These are phyloP conservation scores for Eutolmus rufibarbis DNA, from an alignment of 2,888 invertebrate genomes.

Conservation along the genomic window DNA sequence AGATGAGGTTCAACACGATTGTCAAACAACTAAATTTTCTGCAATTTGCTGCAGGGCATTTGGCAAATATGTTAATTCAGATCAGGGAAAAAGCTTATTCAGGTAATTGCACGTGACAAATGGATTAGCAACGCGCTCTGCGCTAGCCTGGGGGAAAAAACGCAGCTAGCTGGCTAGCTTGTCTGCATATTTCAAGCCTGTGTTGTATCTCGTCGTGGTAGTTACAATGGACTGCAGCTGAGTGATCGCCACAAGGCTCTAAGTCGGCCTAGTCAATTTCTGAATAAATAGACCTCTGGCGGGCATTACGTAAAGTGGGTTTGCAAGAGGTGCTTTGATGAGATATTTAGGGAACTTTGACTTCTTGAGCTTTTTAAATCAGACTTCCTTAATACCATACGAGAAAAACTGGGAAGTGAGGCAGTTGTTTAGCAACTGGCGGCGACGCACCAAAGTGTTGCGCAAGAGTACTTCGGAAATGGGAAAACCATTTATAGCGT, in stretches of 20 bases:
- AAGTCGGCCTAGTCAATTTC: neutral
- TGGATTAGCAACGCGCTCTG: conserved; percentile 7
- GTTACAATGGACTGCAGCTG: neutral
- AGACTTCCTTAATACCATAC: neutral
- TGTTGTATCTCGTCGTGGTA: neutral
- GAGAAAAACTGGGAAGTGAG: neutral
- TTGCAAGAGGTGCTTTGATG: neutral
- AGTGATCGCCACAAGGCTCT: neutral
- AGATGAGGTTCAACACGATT: neutral
- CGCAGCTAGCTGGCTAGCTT: neutral
- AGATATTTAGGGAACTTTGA: neutral
- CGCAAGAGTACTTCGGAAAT: neutral
- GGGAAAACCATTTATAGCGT: neutral
- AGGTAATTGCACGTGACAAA: conserved; percentile 37
- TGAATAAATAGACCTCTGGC: conserved; percentile 14
- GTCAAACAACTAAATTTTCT: neutral
- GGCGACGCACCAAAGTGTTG: neutral
- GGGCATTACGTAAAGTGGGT: neutral
- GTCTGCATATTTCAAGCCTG: neutral
- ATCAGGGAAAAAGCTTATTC: neutral
- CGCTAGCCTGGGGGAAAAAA: neutral
- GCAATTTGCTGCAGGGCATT: neutral
- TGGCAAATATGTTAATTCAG: conserved; percentile 22
- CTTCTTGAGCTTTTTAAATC: neutral
- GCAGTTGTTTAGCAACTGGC: neutral